Percentiles rank a stretch among this genome's conserved stretches.
Evolutionary conservation across 2,113 vertebrate species (phyloP).

Genomic region (Pachyramphus minor): DNA sequence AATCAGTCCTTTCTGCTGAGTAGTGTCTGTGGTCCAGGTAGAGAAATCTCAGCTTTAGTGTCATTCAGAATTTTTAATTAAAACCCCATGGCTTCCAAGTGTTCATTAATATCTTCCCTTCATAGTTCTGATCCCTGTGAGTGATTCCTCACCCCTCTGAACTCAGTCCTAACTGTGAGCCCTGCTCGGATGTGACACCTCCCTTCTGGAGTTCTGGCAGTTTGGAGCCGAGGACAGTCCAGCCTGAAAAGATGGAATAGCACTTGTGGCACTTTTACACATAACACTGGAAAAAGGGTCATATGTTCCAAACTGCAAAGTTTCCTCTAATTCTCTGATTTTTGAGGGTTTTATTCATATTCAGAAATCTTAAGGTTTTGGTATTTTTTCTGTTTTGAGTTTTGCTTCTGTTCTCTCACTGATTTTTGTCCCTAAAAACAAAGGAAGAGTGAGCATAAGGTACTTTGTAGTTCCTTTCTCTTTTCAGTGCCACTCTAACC

Average conservation of each 20-base stretch:
- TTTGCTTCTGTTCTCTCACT: background rate
- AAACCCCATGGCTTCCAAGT: background rate
- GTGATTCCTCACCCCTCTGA: background rate
- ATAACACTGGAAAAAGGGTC: background rate
- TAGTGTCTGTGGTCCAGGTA: background rate
- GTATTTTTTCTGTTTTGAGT: background rate
- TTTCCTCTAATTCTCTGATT: background rate
- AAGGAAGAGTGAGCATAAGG: background rate
- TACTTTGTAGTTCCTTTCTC: background rate
- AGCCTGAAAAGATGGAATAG: background rate
- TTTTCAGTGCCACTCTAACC: background rate
- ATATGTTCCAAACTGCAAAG: background rate
- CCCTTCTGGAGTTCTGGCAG: background rate
- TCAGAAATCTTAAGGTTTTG: background rate
- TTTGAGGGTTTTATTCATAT: background rate
- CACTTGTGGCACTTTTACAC: background rate
- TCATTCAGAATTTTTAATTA: slow-evolving; percentile 8
- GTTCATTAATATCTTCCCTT: background rate
- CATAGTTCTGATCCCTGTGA: background rate
- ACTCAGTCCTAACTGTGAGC: background rate
- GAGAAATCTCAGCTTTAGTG: background rate
- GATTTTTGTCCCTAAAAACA: background rate
- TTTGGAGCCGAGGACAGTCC: background rate
- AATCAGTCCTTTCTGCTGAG: background rate
- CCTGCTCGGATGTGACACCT: background rate